Percentiles rank a stretch among this genome's conserved stretches.
Evolutionary conservation across 2,797 vertebrate genomes (phyloP).

Genomic region (Hemitrygon akajei): DNA sequence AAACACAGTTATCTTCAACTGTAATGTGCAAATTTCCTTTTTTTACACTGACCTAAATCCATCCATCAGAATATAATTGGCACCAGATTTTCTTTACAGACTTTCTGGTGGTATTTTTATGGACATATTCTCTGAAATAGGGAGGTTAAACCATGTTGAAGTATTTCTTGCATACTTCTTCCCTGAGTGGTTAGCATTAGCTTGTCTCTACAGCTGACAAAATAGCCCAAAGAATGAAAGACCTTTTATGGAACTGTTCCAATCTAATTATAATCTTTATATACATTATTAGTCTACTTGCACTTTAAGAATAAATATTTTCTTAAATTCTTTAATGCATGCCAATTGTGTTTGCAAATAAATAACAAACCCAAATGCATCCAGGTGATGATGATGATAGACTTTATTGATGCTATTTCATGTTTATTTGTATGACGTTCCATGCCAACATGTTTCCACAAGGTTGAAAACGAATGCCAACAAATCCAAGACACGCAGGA

Average conservation of each 20-base stretch:
- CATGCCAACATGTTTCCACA: too few species aligned
- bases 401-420: neutral
- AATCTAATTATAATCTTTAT: neutral
- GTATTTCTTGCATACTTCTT: neutral
- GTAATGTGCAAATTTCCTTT: neutral
- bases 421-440: neutral
- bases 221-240: neutral
- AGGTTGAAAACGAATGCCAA: too few species aligned
- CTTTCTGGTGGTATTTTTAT: too few species aligned
- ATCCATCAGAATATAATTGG: neutral
- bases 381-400: neutral
- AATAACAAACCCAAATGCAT: neutral
- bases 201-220: neutral
- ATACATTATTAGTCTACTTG: neutral
- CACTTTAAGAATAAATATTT: neutral
- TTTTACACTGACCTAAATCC: neutral
- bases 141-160: neutral
- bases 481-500: too few species aligned
- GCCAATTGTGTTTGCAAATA: neutral
- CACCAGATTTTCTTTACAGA: neutral
- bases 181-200: neutral
- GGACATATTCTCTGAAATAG: neutral
- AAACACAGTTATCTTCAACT: neutral
- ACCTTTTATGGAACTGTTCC: neutral
- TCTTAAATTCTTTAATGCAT: neutral